Conservation (phyloP, 2,888 invertebrate species). For the Carcina quercana region DNA sequence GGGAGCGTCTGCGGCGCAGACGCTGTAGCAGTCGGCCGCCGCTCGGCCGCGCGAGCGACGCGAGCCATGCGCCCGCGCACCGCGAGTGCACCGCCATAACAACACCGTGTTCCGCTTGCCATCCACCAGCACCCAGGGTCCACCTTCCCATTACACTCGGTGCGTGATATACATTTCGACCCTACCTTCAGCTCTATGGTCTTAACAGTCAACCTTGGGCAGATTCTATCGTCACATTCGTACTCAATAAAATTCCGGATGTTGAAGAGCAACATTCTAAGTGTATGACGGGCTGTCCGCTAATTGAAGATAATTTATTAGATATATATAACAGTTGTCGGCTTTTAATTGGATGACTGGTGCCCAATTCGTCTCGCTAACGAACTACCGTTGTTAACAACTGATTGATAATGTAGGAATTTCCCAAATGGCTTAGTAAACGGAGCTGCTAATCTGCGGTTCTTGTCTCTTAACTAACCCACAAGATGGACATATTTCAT, state of each 20-base stretch:
- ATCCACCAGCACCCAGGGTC: slow-evolving; percentile 37
- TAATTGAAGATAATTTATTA: slow-evolving; percentile 45
- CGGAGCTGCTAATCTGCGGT: not conserved
- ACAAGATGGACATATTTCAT: no score
- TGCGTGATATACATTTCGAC: slow-evolving; percentile 56
- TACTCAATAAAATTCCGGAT: slow-evolving; percentile 38
- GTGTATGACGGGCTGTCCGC: slow-evolving; percentile 30
- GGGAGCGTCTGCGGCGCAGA: slow-evolving; percentile 23
- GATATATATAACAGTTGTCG: slow-evolving; percentile 29
- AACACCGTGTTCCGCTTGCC: slow-evolving; percentile 27
- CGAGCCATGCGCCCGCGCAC: slow-evolving; percentile 37
- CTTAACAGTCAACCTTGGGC: slow-evolving; percentile 45
- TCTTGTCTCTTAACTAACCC: not conserved
- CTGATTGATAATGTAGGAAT: no score
- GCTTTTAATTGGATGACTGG: slow-evolving; percentile 40
- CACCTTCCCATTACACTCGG: no score
- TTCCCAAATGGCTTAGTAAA: not conserved
- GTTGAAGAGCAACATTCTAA: slow-evolving; percentile 24
- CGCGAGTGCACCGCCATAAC: slow-evolving; percentile 17
- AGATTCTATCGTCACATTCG: slow-evolving; percentile 39
- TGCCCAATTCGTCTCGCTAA: slow-evolving; percentile 31
- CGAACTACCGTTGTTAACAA: no score
- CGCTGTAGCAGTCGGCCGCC: slow-evolving; percentile 43
- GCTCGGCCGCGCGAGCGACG: slow-evolving; percentile 55
- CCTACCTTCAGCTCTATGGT: slow-evolving; percentile 24